A percentile compares a stretch with the other conserved stretches of the same genome.
phyloP scores from a whole-genome alignment of 2,888 invertebrate genomes.

The Sisyra terminalis region DNA sequence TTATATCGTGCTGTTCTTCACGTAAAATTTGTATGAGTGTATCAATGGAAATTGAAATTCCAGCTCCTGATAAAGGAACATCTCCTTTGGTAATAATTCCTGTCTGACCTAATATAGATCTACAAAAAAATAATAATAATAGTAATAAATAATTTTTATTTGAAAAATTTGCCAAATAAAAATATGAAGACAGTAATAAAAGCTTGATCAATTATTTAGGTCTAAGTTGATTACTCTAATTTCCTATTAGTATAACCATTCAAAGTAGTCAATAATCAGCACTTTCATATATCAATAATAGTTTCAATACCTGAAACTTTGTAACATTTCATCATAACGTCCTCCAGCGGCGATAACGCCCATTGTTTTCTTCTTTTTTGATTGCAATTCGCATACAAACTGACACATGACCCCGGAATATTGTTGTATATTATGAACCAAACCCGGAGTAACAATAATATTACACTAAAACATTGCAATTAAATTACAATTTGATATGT shows the following conservation, averaged over 20 bases:
- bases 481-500: not conserved
- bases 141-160: no score
- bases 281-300: no score
- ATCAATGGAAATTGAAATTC: conserved; percentile 74
- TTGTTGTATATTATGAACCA: conserved; percentile 41
- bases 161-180: no score
- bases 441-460: conserved; percentile 37
- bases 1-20: conserved; percentile 23
- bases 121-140: not conserved
- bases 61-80: conserved; percentile 45
- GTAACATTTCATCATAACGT: conserved; percentile 70
- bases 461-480: conserved; percentile 37
- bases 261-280: no score
- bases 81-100: conserved; percentile 21
- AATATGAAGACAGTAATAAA: no score
- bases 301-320: conserved; percentile 43
- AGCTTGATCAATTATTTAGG: no score
- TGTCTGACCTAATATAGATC: conserved; percentile 19
- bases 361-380: conserved; percentile 34
- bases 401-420: conserved; percentile 54
- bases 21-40: conserved; percentile 48
- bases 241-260: no score
- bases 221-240: no score
- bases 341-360: conserved; percentile 79
- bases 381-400: conserved; percentile 39